A percentile compares a stretch with the other conserved stretches of the same genome.
phyloP scores from a whole-genome alignment of 2,113 vertebrate species.

The Condylura cristata region DNA sequence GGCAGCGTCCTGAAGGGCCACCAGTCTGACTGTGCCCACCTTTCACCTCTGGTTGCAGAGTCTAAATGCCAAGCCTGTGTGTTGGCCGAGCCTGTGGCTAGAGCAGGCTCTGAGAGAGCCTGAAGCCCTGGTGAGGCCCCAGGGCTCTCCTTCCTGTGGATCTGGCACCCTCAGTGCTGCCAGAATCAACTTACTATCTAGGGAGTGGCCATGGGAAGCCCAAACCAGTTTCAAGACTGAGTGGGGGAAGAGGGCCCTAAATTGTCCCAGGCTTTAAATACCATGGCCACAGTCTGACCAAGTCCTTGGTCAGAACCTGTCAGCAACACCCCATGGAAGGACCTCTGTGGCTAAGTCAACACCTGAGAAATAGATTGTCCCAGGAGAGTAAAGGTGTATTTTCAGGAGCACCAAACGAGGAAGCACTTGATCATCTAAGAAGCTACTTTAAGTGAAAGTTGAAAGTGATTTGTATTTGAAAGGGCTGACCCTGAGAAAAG shows the following conservation, averaged over 20 bases:
- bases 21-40: too few relatives aligned
- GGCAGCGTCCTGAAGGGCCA: not conserved
- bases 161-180: not conserved
- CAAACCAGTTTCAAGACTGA: not conserved
- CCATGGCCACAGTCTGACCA: not conserved
- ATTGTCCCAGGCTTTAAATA: not conserved
- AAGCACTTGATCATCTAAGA: not conserved
- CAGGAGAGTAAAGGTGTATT: not conserved
- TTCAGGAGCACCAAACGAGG: not conserved
- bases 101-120: not conserved
- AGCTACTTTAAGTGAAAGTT: not conserved
- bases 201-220: not conserved
- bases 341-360: not conserved
- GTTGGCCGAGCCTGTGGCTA: not conserved
- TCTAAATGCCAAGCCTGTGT: not conserved
- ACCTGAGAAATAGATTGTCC: not conserved
- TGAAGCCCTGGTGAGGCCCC: not conserved
- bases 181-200: not conserved
- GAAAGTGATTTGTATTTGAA: not conserved
- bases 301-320: not conserved
- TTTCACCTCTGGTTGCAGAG: not conserved
- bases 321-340: not conserved
- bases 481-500: not conserved
- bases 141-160: not conserved
- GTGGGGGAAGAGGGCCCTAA: not conserved